Conservation (phyloP, 37 sponge, comb jelly and placozoan genomes). For the Theonella swinhoei region DNA sequence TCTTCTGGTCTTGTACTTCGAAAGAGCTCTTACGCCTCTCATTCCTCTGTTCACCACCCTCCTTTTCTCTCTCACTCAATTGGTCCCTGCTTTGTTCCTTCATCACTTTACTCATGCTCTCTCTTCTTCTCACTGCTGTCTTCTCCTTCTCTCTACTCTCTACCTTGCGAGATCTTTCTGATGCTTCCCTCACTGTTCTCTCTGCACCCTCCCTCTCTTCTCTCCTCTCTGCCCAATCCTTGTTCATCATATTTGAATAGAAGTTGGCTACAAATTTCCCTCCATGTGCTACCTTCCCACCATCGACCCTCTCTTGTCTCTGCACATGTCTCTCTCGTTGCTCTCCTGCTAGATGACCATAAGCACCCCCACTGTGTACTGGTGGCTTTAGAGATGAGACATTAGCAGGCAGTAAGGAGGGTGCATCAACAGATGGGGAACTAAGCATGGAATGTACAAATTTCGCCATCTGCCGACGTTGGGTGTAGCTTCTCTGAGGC, state of each 20-base stretch:
- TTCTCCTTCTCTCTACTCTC: neutral
- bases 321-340: neutral
- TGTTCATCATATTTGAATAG: conserved; percentile 7
- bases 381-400: too few relatives aligned
- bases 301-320: neutral
- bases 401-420: too few relatives aligned
- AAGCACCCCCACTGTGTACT: neutral
- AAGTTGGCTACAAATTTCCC: conserved; percentile 34
- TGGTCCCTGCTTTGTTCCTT: neutral
- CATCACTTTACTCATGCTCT: neutral
- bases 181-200: neutral
- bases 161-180: neutral
- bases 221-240: conserved; percentile 1
- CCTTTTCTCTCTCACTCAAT: neutral
- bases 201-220: neutral
- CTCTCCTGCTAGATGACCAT: neutral
- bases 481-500: conserved; percentile 24
- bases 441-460: conserved; percentile 15
- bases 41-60: neutral
- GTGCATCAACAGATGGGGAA: neutral
- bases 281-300: neutral
- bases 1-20: conserved; percentile 1
- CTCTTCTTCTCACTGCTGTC: neutral
- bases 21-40: neutral
- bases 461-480: conserved; percentile 1